Conservation (phyloP, 2,113 vertebrate genomes). For the Cyanistes caeruleus region DNA sequence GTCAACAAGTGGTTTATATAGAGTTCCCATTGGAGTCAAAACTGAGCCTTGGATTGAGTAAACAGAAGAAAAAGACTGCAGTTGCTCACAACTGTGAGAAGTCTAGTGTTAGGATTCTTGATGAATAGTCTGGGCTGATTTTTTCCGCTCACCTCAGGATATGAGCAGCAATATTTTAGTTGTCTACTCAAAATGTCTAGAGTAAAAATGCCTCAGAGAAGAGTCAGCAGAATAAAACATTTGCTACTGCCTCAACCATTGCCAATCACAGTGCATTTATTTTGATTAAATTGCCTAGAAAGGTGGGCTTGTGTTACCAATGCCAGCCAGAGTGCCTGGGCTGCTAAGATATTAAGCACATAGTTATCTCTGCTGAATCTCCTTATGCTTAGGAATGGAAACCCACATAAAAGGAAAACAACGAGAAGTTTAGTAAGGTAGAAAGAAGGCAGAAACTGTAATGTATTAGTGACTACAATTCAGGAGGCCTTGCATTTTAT, state of each 20-base stretch:
- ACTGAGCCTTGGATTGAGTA: not conserved
- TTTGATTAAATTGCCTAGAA: not conserved
- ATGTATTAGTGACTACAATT: not conserved
- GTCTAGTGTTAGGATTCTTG: not conserved
- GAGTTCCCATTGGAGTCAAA: not conserved
- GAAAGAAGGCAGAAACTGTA: not conserved
- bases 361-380: not conserved
- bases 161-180: not conserved
- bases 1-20: not conserved
- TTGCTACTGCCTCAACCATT: not conserved
- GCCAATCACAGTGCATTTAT: not conserved
- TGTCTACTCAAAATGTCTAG: not conserved
- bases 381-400: not conserved
- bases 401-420: not conserved
- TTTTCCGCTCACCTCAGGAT: not conserved
- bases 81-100: not conserved
- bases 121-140: not conserved
- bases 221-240: conserved; percentile 4
- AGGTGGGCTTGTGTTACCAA: not conserved
- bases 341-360: not conserved
- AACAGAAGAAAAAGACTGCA: not conserved
- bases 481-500: not conserved
- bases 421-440: not conserved
- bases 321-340: not conserved
- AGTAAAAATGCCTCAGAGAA: not conserved